Percentiles rank a stretch among this genome's conserved stretches.
These are phyloP conservation scores for Cossypha niveicapilla DNA, from an alignment of 2,797 vertebrate genomes.

Conservation along the genomic window DNA sequence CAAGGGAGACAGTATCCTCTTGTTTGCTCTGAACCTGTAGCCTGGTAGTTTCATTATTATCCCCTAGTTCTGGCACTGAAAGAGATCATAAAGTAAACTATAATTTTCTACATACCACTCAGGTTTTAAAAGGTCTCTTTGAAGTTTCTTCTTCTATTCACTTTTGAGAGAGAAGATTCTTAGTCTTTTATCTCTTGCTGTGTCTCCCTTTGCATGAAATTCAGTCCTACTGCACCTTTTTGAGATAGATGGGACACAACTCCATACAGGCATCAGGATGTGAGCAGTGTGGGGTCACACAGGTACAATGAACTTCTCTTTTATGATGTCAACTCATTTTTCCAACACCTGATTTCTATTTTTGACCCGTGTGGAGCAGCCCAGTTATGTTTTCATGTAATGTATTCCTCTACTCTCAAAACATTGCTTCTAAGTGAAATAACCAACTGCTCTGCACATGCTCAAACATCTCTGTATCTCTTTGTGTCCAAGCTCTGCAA, in stretches of 20 bases:
- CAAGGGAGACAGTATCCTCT: background rate
- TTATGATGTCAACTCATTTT: background rate
- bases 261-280: background rate
- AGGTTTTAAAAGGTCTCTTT: background rate
- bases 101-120: background rate
- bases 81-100: background rate
- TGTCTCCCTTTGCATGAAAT: background rate
- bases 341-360: background rate
- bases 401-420: background rate
- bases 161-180: background rate
- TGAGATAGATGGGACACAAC: background rate
- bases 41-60: background rate
- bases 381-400: background rate
- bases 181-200: background rate
- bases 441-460: background rate
- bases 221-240: background rate
- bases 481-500: background rate
- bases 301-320: background rate
- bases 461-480: background rate
- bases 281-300: background rate
- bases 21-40: background rate
- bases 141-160: conserved; percentile 1
- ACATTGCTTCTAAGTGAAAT: background rate
- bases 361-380: background rate
- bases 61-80: background rate